Evolutionary conservation across 2,888 invertebrate genomes (phyloP).

Genomic region (Tribolium freemani): DNA sequence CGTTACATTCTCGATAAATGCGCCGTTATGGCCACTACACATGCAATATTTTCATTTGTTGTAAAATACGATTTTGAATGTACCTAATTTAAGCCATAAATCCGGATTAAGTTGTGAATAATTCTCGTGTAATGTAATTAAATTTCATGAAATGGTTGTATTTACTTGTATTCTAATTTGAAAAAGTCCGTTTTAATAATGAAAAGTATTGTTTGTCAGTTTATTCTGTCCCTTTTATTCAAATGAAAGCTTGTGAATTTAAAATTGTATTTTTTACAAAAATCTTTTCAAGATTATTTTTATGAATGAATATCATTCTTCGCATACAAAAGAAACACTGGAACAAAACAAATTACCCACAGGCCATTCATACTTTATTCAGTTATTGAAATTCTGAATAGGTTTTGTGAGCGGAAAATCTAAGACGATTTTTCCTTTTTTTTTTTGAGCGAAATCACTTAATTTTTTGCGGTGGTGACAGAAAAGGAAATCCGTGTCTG

Average conservation of each 20-base stretch:
- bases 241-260: background rate
- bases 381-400: background rate
- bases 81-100: background rate
- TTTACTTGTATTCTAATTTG: no score
- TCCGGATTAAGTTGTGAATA: background rate
- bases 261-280: background rate
- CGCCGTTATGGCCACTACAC: background rate
- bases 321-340: background rate
- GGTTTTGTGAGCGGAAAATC: background rate
- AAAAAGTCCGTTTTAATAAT: background rate
- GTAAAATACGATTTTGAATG: background rate
- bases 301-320: background rate
- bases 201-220: background rate
- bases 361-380: background rate
- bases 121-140: no score
- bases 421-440: background rate
- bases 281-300: background rate
- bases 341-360: background rate
- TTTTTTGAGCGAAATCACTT: background rate
- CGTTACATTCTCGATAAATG: background rate
- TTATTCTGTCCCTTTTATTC: background rate
- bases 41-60: background rate
- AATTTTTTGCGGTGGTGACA: background rate
- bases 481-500: background rate
- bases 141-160: no score